Evolutionary conservation across 2,113 vertebrate genomes (phyloP).

Genomic region (Pachypanchax playfairii): DNA sequence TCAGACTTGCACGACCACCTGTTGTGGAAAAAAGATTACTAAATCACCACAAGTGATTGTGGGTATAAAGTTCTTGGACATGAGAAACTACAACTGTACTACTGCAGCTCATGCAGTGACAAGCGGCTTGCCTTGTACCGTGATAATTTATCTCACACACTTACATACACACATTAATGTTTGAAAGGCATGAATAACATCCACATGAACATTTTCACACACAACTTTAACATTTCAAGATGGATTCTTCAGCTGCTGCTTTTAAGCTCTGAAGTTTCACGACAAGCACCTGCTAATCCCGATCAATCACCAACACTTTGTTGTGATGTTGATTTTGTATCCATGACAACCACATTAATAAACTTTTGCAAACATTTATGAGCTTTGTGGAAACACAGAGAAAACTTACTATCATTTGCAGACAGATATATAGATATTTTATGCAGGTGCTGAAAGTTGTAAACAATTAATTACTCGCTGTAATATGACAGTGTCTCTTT

Average conservation of each 20-base stretch:
- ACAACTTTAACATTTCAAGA: conserved; percentile 24
- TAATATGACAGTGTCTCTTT: no score
- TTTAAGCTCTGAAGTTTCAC: conserved; percentile 10
- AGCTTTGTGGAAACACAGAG: background rate
- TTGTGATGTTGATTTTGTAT: background rate
- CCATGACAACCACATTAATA: background rate
- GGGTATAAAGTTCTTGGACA: conserved; percentile 26
- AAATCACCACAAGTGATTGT: conserved; percentile 31
- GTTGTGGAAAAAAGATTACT: conserved; percentile 39
- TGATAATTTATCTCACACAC: background rate
- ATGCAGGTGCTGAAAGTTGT: no score
- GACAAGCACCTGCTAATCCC: background rate
- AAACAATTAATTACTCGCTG: no score
- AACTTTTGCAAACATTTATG: background rate
- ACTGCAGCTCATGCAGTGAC: conserved; percentile 32
- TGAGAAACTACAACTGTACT: conserved; percentile 41
- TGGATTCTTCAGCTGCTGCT: conserved; percentile 37
- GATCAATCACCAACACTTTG: conserved; percentile 3
- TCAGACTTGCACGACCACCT: conserved; percentile 23
- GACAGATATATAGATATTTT: no score
- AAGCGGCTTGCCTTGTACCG: conserved; percentile 15
- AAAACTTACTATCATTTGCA: no score
- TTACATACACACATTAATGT: conserved; percentile 9
- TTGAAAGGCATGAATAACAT: conserved; percentile 10
- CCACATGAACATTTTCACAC: conserved; percentile 10